Base-by-base conservation (phyloP, 2,113 vertebrate species). In the Fregata magnificens region DNA sequence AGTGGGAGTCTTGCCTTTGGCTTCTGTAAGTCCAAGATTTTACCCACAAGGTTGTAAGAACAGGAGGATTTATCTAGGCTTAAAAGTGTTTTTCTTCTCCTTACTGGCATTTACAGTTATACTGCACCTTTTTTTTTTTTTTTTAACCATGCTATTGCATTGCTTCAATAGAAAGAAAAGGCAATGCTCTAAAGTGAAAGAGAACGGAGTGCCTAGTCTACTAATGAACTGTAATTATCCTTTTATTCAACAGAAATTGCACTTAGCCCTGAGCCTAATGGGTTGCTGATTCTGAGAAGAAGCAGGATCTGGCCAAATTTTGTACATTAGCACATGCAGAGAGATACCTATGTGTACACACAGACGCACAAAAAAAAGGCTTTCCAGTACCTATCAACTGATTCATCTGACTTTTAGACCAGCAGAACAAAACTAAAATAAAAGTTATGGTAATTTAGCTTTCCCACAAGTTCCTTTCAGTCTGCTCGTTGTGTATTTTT, bases 221-320 rank as follows among this genome's bases (percentile, higher is more conserved):
- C 69, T 93, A 89, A 84, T 91, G 80, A 95, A 65, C 74, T 65
- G 81, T 76, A 91, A 94, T 96, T 85, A 90, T 66, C 45, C 49
- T 58, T 92, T 62, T 76, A 67, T 93, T 92, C 70, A 56, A 5
- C 3, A 86, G 83, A 84, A 96, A 91, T 79, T 74, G 52, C 58
- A 65, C 81, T 96, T 94, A 91, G 32, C 61, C 72, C 70, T 59
- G 62, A 92, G 69, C 22, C 76, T 82, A 69, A 92, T 80, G 83
- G 65, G 47, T 50, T 88, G 77, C 65, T 84, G 55, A 73, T 79
- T 96, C 89, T 82, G 56, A 94, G 65, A 56, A 94, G 56, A 11
- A 70, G 13, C 18, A 69, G n/a, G 9, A 36, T 91, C 77, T 91
- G 56, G 53, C 32, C 26, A 82, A 45, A 70, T 85, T 95, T 82